phyloP scores from a whole-genome alignment of 2,888 invertebrate species.

The Lathronympha strigana region DNA sequence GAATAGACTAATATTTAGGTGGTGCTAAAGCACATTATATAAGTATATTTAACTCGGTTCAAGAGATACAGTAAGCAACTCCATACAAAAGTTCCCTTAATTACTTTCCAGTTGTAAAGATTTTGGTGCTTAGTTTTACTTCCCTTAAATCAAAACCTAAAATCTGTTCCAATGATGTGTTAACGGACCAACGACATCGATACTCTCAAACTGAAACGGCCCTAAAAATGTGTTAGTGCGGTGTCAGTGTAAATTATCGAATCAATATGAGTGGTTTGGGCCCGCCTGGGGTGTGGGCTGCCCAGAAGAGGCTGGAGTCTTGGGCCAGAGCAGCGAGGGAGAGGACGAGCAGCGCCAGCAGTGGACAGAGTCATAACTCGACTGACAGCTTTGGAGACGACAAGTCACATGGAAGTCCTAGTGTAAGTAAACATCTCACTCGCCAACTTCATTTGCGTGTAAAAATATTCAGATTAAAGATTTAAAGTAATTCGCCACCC shows the following conservation, averaged over 20 bases:
- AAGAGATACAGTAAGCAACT: too few relatives aligned
- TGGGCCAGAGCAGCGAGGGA: conserved; percentile 91
- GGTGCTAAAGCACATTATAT: too few relatives aligned
- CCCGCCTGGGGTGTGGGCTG: conserved; percentile 90
- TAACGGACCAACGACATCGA: not conserved
- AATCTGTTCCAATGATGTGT: conserved; percentile 6
- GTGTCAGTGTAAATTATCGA: conserved; percentile 9
- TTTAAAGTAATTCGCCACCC: too few relatives aligned
- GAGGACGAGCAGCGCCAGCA: conserved; percentile 83
- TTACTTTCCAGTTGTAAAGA: not conserved
- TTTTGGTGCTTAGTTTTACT: not conserved
- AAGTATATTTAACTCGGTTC: too few relatives aligned
- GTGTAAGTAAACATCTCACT: conserved; percentile 62
- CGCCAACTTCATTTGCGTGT: too few relatives aligned
- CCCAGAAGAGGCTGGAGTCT: conserved; percentile 89
- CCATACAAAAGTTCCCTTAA: too few relatives aligned
- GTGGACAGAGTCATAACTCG: conserved; percentile 83
- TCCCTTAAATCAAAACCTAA: not conserved
- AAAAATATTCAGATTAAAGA: too few relatives aligned
- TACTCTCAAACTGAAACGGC: not conserved
- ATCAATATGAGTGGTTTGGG: conserved; percentile 87
- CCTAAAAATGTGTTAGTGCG: not conserved
- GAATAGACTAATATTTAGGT: too few relatives aligned
- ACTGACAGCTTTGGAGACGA: conserved; percentile 81
- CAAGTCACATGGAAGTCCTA: conserved; percentile 75